Conservation (phyloP, 2,888 invertebrate species). For the Zeuzera pyrina region DNA sequence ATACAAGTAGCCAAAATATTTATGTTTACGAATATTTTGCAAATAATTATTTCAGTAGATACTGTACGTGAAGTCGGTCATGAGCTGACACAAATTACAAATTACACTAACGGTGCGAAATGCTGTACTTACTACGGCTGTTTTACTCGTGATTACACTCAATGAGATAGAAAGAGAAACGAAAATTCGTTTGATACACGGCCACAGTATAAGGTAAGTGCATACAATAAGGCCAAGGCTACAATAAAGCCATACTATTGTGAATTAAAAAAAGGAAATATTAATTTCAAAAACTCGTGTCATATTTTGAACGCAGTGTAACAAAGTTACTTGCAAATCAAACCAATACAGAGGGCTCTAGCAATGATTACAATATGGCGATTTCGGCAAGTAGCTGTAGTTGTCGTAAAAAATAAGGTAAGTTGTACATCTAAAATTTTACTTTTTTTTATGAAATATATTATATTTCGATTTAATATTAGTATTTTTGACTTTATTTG, state of each 20-base stretch:
- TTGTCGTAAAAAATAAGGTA: neutral
- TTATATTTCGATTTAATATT: neutral
- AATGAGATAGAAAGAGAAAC: too few species aligned
- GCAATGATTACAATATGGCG: neutral
- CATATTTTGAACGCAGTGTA: neutral
- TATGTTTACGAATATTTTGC: too few species aligned
- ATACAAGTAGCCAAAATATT: too few species aligned
- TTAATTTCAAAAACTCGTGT: neutral
- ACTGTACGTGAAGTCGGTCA: too few species aligned
- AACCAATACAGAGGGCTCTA: neutral
- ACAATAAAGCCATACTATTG: slow-evolving; percentile 2
- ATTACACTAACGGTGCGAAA: too few species aligned
- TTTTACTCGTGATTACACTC: too few species aligned
- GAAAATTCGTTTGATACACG: too few species aligned
- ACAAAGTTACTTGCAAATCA: slow-evolving; percentile 1
- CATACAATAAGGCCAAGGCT: slow-evolving; percentile 2
- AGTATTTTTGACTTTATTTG: neutral
- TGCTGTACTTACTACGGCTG: too few species aligned
- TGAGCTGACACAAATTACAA: too few species aligned
- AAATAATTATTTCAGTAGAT: too few species aligned
- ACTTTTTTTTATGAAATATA: slow-evolving; percentile 1
- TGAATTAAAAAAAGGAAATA: neutral
- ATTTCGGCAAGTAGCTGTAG: too few species aligned
- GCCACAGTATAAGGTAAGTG: too few species aligned
- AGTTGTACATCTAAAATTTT: neutral